These are phyloP conservation scores for Pammene aurita DNA, from an alignment of 2,888 invertebrate species.

Conservation along the genomic window DNA sequence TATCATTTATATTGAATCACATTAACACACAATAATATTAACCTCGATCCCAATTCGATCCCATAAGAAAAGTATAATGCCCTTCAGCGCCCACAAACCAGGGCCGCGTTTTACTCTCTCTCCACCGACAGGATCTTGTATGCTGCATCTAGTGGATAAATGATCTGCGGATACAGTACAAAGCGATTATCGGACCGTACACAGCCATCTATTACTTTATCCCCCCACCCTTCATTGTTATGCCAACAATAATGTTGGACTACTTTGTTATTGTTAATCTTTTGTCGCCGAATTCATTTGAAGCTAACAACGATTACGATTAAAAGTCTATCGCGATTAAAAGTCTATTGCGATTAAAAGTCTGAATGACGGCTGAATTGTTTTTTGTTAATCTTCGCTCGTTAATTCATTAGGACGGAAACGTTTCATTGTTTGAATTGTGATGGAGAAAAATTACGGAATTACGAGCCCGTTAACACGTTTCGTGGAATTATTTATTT, in stretches of 20 bases:
- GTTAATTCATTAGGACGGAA: slow-evolving; percentile 37
- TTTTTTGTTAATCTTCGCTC: slow-evolving; percentile 34
- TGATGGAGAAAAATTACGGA: slow-evolving; percentile 21
- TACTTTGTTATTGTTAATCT: slow-evolving; percentile 59
- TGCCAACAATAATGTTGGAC: slow-evolving; percentile 53
- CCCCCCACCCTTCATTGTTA: slow-evolving; percentile 45
- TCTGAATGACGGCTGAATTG: slow-evolving; percentile 32
- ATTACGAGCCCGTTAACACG: slow-evolving; percentile 16
- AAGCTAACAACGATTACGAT: slow-evolving; percentile 36
- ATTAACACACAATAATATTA: too few species aligned
- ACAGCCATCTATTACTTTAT: slow-evolving; percentile 62
- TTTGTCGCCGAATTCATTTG: slow-evolving; percentile 49
- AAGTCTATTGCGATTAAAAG: slow-evolving; percentile 37
- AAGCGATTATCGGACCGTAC: slow-evolving; percentile 78
- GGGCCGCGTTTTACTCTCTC: too few species aligned
- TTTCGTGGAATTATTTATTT: slow-evolving; percentile 20
- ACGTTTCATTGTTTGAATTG: slow-evolving; percentile 34
- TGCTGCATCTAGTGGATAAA: neutral
- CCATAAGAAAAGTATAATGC: too few species aligned
- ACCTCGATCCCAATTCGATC: too few species aligned
- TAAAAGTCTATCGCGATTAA: slow-evolving; percentile 36
- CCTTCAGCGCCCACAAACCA: too few species aligned
- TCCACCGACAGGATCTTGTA: too few species aligned
- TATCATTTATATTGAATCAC: too few species aligned
- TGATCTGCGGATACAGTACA: slow-evolving; percentile 55